Percentiles rank a stretch among this genome's conserved stretches.
Evolutionary conservation across 2,888 invertebrate species (phyloP).

Genomic region (Latrodectus hesperus): DNA sequence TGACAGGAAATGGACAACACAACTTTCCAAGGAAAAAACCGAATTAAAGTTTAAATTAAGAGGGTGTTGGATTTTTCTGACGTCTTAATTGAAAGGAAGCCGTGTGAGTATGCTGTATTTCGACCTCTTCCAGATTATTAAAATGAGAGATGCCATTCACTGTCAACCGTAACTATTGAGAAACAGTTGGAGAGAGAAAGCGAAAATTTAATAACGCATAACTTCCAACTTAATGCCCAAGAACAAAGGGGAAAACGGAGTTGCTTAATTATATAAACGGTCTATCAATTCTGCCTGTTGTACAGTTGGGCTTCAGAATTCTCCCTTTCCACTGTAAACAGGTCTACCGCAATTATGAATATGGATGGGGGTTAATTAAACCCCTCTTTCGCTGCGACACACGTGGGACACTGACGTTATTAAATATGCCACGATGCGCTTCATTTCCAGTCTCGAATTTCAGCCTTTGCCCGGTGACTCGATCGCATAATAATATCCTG

Average conservation of each 20-base stretch:
- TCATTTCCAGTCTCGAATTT: background rate
- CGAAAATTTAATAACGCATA: conserved; percentile 57
- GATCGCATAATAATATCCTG: too few relatives aligned
- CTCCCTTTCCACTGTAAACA: conserved; percentile 6
- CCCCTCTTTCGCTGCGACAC: background rate
- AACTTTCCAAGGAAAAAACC: too few relatives aligned
- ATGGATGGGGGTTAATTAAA: conserved; percentile 47
- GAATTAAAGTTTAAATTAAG: background rate
- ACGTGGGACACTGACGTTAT: background rate
- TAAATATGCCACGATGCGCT: conserved; percentile 9
- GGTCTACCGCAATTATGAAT: conserved; percentile 50
- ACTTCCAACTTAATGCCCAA: conserved; percentile 29
- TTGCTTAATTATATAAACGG: conserved; percentile 52
- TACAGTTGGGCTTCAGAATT: background rate
- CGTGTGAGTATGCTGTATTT: too few relatives aligned
- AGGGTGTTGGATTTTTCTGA: background rate
- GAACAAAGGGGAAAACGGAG: conserved; percentile 28
- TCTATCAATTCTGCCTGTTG: conserved; percentile 5
- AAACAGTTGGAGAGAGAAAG: conserved; percentile 24
- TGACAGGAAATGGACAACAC: too few relatives aligned
- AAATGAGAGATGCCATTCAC: conserved; percentile 40
- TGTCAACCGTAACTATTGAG: conserved; percentile 26
- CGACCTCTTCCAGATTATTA: conserved; percentile 29
- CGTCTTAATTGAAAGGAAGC: background rate
- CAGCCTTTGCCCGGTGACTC: background rate